These are phyloP conservation scores for Alca torda DNA, from an alignment of 2,797 vertebrate species.

Conservation along the genomic window DNA sequence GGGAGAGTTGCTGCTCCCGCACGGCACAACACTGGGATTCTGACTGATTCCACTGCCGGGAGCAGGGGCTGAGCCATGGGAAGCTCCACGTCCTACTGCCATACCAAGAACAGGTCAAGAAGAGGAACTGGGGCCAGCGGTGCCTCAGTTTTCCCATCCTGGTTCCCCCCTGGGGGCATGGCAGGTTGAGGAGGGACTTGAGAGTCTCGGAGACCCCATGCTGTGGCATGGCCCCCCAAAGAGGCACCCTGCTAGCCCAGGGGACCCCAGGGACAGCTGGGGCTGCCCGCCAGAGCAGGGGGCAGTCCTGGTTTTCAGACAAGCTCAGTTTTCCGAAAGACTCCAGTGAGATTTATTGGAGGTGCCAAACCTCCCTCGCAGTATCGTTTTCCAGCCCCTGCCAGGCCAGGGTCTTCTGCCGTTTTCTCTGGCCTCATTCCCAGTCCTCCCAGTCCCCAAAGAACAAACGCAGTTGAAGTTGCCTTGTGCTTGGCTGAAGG, in stretches of 20 bases:
- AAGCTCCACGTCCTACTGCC: not conserved
- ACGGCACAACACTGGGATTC: accelerated
- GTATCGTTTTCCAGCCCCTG: not conserved
- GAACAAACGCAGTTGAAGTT: not conserved
- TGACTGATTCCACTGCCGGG: not conserved
- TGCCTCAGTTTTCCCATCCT: not conserved
- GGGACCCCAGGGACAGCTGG: not conserved
- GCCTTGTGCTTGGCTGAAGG: constrained; percentile 30
- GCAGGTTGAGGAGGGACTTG: accelerated
- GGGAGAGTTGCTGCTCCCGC: not conserved
- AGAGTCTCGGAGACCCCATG: not conserved
- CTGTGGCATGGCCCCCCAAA: not conserved
- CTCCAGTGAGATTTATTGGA: not conserved
- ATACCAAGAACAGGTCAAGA: not conserved
- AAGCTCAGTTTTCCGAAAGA: not conserved
- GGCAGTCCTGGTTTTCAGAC: not conserved
- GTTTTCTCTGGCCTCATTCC: not conserved
- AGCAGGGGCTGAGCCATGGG: not conserved
- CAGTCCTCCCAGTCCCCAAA: not conserved
- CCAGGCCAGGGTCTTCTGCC: not conserved
- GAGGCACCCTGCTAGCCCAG: accelerated
- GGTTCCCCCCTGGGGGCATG: accelerated
- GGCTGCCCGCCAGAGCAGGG: not conserved
- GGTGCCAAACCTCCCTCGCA: not conserved
- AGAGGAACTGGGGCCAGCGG: not conserved